Evolutionary conservation across 1,140 invertebrate species (phyloP).

Genomic region (Drosophila truncata): DNA sequence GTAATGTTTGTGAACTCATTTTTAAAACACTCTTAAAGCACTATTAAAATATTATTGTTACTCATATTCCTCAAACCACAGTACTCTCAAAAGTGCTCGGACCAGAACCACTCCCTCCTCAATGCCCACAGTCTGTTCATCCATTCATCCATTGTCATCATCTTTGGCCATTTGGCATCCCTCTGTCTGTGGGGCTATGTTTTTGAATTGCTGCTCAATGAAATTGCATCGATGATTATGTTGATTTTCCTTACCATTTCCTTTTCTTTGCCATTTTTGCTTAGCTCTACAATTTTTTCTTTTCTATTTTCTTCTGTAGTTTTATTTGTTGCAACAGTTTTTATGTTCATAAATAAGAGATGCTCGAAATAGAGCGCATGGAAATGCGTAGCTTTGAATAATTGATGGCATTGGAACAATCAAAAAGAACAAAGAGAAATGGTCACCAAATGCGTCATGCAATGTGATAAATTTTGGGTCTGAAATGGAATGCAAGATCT

Average conservation of each 20-base stretch:
- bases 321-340: constrained; percentile 51
- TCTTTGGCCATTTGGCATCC: constrained; percentile 48
- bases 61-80: not conserved
- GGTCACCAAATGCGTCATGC: constrained; percentile 54
- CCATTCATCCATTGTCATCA: constrained; percentile 59
- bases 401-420: constrained; percentile 59
- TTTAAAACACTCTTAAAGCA: too few relatives aligned
- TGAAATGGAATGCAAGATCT: constrained; percentile 32
- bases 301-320: not conserved
- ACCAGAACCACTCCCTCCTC: constrained; percentile 15
- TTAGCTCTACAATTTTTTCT: constrained; percentile 56
- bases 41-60: not conserved
- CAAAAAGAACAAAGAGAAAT: constrained; percentile 44
- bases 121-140: not conserved
- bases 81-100: constrained; percentile 20
- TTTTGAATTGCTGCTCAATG: constrained; percentile 80
- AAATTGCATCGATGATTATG: constrained; percentile 81
- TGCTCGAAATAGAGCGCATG: constrained; percentile 55
- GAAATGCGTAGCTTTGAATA: constrained; percentile 75
- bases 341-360: constrained; percentile 70
- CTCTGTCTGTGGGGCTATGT: constrained; percentile 52
- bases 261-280: constrained; percentile 30
- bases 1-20: too few relatives aligned
- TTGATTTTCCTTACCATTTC: constrained; percentile 60
- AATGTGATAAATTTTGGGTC: constrained; percentile 38